Conservation (phyloP, 2,888 invertebrate species). For the Drosophila atripex region DNA sequence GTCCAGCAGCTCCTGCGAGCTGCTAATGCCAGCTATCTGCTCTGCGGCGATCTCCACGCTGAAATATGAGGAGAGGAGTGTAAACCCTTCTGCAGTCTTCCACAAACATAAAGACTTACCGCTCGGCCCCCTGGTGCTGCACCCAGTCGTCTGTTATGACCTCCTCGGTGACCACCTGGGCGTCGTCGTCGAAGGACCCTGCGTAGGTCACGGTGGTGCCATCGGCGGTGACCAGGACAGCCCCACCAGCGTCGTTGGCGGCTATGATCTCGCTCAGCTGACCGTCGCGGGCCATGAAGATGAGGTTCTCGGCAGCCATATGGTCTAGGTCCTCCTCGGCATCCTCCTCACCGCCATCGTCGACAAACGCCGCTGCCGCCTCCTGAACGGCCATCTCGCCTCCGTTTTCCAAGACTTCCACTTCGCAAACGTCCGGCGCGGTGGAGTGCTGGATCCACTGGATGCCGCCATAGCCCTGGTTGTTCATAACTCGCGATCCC, state of each 20-base stretch:
- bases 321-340: conserved; percentile 84
- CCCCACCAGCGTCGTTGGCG: conserved; percentile 71
- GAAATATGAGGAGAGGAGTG: neutral
- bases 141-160: conserved; percentile 93
- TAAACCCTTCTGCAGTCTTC: neutral
- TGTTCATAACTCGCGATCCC: conserved; percentile 67
- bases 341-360: conserved; percentile 54
- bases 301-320: conserved; percentile 87
- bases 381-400: conserved; percentile 49
- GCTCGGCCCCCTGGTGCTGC: conserved; percentile 88
- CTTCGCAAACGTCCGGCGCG: conserved; percentile 61
- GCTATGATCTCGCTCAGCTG: conserved; percentile 81
- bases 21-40: conserved; percentile 84
- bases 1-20: conserved; percentile 85
- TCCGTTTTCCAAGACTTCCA: conserved; percentile 68
- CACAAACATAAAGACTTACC: conserved; percentile 84
- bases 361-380: conserved; percentile 24
- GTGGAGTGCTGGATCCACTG: conserved; percentile 79
- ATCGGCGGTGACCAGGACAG: conserved; percentile 73
- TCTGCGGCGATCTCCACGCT: conserved; percentile 89
- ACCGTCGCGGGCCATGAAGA: conserved; percentile 86
- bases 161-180: conserved; percentile 90
- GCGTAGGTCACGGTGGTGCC: conserved; percentile 60
- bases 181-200: conserved; percentile 82
- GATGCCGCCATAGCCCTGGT: conserved; percentile 75